phyloP scores from a whole-genome alignment of 2,113 vertebrate genomes.

The Acanthochromis polyacanthus region DNA sequence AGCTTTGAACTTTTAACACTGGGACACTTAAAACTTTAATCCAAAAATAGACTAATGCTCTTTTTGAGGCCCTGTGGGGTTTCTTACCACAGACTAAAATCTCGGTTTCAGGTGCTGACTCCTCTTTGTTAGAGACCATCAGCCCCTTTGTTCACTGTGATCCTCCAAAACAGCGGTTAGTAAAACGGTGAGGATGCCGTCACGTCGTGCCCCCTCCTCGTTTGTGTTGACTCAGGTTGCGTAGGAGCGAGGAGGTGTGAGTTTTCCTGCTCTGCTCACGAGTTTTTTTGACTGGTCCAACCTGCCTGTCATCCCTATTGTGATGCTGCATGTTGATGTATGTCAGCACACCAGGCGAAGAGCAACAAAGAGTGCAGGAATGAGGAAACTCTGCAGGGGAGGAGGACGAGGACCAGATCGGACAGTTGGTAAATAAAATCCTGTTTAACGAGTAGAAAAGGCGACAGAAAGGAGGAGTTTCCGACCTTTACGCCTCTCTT shows the following conservation, averaged over 20 bases:
- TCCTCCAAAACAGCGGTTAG: conserved; percentile 37
- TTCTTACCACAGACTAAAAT: background rate
- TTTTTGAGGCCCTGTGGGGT: background rate
- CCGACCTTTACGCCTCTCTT: background rate
- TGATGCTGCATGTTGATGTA: conserved; percentile 48
- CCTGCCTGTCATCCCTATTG: conserved; percentile 71
- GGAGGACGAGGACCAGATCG: conserved; percentile 22
- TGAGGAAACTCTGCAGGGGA: conserved; percentile 78
- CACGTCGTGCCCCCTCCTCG: background rate
- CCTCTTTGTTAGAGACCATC: conserved; percentile 1
- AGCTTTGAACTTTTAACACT: conserved; percentile 41
- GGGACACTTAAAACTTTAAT: conserved; percentile 11
- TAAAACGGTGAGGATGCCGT: conserved; percentile 24
- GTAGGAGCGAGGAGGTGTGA: background rate
- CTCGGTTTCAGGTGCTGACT: conserved; percentile 3
- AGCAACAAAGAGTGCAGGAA: conserved; percentile 70
- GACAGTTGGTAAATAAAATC: conserved; percentile 63
- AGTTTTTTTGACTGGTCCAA: conserved; percentile 57
- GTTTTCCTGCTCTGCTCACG: conserved; percentile 15
- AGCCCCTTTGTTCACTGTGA: conserved; percentile 39
- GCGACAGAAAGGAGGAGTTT: conserved; percentile 26
- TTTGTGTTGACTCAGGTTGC: conserved; percentile 35
- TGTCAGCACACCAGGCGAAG: conserved; percentile 35
- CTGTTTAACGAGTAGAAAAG: conserved; percentile 37
- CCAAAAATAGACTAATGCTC: conserved; percentile 18